These are phyloP conservation scores for Hyphantria cunea DNA, from an alignment of 1,140 invertebrate species.

Conservation along the genomic window DNA sequence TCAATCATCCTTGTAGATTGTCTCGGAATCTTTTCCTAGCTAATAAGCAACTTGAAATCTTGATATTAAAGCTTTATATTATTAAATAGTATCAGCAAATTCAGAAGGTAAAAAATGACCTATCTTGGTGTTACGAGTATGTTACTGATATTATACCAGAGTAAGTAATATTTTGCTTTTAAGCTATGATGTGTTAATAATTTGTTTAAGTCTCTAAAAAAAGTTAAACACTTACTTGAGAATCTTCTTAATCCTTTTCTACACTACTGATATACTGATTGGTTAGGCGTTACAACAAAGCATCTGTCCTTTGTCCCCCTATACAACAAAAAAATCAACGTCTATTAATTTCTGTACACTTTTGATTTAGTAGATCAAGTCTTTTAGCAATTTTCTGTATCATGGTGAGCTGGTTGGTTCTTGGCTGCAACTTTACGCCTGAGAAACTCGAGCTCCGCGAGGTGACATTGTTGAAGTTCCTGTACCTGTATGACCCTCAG, in stretches of 20 bases:
- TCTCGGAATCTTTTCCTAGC: slow-evolving; percentile 27
- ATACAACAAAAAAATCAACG: no score
- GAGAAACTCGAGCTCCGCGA: slow-evolving; percentile 52
- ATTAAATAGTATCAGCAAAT: slow-evolving; percentile 21
- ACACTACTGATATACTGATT: no score
- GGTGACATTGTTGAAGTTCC: slow-evolving; percentile 62
- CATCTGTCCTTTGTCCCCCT: no score
- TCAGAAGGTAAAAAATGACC: slow-evolving; percentile 37
- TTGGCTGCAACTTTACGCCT: slow-evolving; percentile 53
- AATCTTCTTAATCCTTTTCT: no score
- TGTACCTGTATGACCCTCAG: slow-evolving; percentile 67
- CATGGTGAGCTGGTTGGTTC: slow-evolving; percentile 55
- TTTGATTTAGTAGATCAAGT: no score
- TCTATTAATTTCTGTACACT: no score
- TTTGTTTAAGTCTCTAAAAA: no score
- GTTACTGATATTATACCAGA: slow-evolving; percentile 60
- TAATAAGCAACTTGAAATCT: slow-evolving; percentile 3
- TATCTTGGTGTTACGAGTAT: slow-evolving; percentile 56
- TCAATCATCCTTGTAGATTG: slow-evolving; percentile 46
- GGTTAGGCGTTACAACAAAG: no score
- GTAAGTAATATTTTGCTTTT: slow-evolving; percentile 45
- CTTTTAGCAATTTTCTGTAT: slow-evolving; percentile 48
- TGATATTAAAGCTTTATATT: slow-evolving; percentile 19
- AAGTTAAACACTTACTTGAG: no score
- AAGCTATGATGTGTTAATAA: background rate